These are phyloP conservation scores for Lordiphosa fenestrarum DNA, from an alignment of 2,888 invertebrate species.

Conservation along the genomic window DNA sequence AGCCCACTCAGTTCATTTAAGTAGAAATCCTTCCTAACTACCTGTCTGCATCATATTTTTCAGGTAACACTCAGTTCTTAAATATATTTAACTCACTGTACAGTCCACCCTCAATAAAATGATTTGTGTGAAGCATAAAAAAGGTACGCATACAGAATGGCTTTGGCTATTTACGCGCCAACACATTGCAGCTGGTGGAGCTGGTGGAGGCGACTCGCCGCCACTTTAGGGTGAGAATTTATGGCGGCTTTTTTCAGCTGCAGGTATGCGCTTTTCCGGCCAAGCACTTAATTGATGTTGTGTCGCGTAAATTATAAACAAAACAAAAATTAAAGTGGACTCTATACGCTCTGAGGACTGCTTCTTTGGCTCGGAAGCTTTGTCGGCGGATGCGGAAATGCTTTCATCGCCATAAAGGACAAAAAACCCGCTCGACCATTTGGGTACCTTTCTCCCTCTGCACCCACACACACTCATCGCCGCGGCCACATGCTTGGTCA, in stretches of 20 bases:
- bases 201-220: slow-evolving; percentile 37
- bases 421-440: slow-evolving; percentile 34
- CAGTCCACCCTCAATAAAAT: slow-evolving; percentile 48
- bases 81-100: slow-evolving; percentile 22
- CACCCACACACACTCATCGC: slow-evolving; percentile 16
- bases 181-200: slow-evolving; percentile 52
- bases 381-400: slow-evolving; percentile 68
- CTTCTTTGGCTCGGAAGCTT: slow-evolving; percentile 37
- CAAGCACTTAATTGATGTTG: slow-evolving; percentile 80
- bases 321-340: slow-evolving; percentile 78
- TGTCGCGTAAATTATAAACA: slow-evolving; percentile 80
- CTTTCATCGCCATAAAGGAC: slow-evolving; percentile 76
- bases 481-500: slow-evolving; percentile 43
- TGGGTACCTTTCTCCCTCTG: slow-evolving; percentile 21
- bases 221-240: slow-evolving; percentile 70
- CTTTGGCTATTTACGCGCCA: slow-evolving; percentile 56
- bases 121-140: slow-evolving; percentile 60
- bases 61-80: slow-evolving; percentile 10
- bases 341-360: slow-evolving; percentile 26
- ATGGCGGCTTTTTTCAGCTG: slow-evolving; percentile 75
- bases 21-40: too few relatives aligned
- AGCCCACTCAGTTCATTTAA: too few relatives aligned
- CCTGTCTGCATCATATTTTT: background rate
- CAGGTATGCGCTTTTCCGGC: slow-evolving; percentile 77
- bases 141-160: slow-evolving; percentile 60